phyloP scores from a whole-genome alignment of 2,113 vertebrate species.

The Scartelaos histophorus region DNA sequence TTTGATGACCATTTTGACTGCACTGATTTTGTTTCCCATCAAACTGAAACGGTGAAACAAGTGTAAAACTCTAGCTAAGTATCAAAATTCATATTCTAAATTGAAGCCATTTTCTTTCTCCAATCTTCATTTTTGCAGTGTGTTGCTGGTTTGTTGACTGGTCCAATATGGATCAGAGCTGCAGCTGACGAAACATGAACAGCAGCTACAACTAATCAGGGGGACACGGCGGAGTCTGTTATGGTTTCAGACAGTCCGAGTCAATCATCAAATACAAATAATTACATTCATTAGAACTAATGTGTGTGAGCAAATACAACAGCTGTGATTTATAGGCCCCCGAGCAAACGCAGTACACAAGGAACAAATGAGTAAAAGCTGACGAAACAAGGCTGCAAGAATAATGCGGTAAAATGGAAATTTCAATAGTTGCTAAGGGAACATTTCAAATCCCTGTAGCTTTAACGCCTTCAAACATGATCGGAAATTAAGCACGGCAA shows the following conservation, averaged over 20 bases:
- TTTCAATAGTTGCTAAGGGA: not conserved
- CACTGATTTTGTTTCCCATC: too few relatives aligned
- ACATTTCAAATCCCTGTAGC: too few relatives aligned
- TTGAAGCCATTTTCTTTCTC: too few relatives aligned
- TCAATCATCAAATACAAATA: not conserved
- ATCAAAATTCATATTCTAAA: too few relatives aligned
- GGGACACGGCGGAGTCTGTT: not conserved
- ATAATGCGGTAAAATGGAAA: not conserved
- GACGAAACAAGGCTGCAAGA: not conserved
- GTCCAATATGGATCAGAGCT: conserved; percentile 37
- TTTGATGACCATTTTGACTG: too few relatives aligned
- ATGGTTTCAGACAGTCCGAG: not conserved
- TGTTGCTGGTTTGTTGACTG: not conserved
- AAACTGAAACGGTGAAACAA: too few relatives aligned
- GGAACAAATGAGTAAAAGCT: not conserved
- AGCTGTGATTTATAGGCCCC: not conserved
- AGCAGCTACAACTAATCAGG: conserved; percentile 8
- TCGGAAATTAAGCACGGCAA: too few relatives aligned
- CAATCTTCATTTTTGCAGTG: too few relatives aligned
- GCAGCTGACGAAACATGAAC: conserved; percentile 46
- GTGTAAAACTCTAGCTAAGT: too few relatives aligned
- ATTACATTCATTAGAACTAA: not conserved
- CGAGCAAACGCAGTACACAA: not conserved
- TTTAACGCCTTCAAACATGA: too few relatives aligned
- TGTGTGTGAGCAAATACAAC: conserved; percentile 2